A percentile compares a stretch with the other conserved stretches of the same genome.
These are phyloP conservation scores for Hirudinaria manillensis DNA, from an alignment of 2,888 invertebrate genomes.

Conservation along the genomic window DNA sequence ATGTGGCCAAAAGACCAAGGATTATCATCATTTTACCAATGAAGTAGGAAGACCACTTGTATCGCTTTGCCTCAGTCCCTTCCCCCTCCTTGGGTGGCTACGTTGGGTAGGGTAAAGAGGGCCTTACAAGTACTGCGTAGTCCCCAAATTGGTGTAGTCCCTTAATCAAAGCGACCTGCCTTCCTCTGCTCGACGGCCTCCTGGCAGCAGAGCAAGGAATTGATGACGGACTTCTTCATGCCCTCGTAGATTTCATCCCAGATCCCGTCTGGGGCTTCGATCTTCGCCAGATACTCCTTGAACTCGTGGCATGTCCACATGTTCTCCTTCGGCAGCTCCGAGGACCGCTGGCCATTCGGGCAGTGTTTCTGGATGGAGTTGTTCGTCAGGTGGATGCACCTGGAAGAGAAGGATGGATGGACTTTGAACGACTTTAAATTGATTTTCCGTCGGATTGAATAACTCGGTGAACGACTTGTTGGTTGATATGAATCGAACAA, in stretches of 20 bases:
- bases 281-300: constrained; percentile 60
- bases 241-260: constrained; percentile 73
- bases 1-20: not conserved
- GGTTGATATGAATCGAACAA: not conserved
- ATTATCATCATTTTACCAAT: too few relatives aligned
- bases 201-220: constrained; percentile 73
- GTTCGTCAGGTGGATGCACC: constrained; percentile 75
- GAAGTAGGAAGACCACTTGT: too few relatives aligned
- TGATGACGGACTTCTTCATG: constrained; percentile 74
- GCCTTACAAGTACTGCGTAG: too few relatives aligned
- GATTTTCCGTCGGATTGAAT: too few relatives aligned
- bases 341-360: constrained; percentile 54
- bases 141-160: not conserved
- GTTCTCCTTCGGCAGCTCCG: constrained; percentile 65
- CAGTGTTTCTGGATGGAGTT: constrained; percentile 87
- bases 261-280: constrained; percentile 63
- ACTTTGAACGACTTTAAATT: too few relatives aligned
- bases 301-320: constrained; percentile 79
- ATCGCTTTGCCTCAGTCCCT: too few relatives aligned
- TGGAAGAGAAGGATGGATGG: constrained; percentile 30
- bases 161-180: constrained; percentile 40
- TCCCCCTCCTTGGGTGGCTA: too few relatives aligned
- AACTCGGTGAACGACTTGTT: too few relatives aligned
- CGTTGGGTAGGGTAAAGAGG: too few relatives aligned
- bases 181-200: constrained; percentile 55